Conservation (phyloP, 2,888 invertebrate genomes). For the Eudasyphora cyanicolor region DNA sequence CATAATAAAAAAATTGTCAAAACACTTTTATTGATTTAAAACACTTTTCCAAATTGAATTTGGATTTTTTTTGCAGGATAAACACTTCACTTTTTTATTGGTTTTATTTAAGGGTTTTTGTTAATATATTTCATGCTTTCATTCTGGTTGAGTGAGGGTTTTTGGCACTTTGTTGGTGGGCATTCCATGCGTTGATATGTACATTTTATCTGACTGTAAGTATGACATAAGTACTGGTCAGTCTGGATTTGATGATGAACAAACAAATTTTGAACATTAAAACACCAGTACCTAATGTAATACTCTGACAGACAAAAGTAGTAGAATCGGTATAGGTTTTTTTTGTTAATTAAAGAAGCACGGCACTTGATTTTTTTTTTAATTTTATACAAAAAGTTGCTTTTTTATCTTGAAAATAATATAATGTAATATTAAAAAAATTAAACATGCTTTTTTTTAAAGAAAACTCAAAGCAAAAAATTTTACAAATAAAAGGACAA, state of each 20-base stretch:
- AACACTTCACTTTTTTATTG: constrained; percentile 59
- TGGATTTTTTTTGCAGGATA: background rate
- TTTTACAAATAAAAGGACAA: constrained; percentile 48
- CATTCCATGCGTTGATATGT: constrained; percentile 69
- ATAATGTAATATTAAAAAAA: background rate
- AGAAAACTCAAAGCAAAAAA: constrained; percentile 18
- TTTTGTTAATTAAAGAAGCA: no score
- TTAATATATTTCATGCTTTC: background rate
- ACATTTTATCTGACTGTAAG: constrained; percentile 84
- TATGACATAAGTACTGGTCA: constrained; percentile 96
- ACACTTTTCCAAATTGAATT: constrained; percentile 20
- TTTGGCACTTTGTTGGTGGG: background rate
- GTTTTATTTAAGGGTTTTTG: constrained; percentile 2
- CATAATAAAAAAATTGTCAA: background rate
- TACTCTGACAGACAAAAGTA: constrained; percentile 92
- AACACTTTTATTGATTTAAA: constrained; percentile 16
- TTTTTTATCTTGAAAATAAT: constrained; percentile 31
- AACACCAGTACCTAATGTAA: constrained; percentile 99
- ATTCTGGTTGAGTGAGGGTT: background rate
- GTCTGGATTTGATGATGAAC: constrained; percentile 68
- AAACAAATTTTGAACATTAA: constrained; percentile 68
- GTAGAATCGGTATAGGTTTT: background rate
- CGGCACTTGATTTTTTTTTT: background rate
- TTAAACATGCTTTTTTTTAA: constrained; percentile 42
- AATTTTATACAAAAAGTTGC: constrained; percentile 52